phyloP scores from a whole-genome alignment of 2,113 vertebrate genomes.

The Erythrolamprus reginae region DNA sequence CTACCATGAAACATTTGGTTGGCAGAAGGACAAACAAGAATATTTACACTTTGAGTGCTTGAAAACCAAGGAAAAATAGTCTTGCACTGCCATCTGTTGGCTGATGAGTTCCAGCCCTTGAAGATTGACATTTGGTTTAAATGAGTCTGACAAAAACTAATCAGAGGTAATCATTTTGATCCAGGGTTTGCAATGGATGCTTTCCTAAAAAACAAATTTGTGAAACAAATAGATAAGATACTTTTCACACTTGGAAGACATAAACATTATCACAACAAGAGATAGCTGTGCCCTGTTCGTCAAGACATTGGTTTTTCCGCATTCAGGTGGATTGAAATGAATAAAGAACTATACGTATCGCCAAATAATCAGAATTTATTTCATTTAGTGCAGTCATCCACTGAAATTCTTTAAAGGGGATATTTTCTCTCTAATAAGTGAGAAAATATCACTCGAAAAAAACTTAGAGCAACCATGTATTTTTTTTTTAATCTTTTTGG shows the following conservation, averaged over 20 bases:
- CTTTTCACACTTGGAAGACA: neutral
- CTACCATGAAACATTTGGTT: neutral
- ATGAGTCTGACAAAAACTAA: neutral
- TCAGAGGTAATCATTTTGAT: neutral
- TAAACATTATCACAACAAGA: neutral
- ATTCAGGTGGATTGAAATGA: neutral
- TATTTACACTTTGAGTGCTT: neutral
- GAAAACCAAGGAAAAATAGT: neutral
- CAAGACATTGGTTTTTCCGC: neutral
- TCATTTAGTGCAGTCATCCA: neutral
- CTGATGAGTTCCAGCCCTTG: neutral
- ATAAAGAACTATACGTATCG: neutral
- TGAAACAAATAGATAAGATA: neutral
- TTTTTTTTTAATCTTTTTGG: neutral
- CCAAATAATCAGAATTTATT: neutral
- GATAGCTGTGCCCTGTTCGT: neutral
- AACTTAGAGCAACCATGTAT: neutral
- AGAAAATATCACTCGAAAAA: neutral
- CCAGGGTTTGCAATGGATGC: neutral
- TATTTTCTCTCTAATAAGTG: neutral
- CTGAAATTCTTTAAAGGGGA: neutral
- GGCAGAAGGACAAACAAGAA: neutral
- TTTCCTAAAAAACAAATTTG: neutral
- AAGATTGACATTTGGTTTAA: neutral
- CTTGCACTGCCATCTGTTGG: constrained; percentile 14